Conservation (phyloP, 2,888 invertebrate species). For the Pharmacophagus antenor region DNA sequence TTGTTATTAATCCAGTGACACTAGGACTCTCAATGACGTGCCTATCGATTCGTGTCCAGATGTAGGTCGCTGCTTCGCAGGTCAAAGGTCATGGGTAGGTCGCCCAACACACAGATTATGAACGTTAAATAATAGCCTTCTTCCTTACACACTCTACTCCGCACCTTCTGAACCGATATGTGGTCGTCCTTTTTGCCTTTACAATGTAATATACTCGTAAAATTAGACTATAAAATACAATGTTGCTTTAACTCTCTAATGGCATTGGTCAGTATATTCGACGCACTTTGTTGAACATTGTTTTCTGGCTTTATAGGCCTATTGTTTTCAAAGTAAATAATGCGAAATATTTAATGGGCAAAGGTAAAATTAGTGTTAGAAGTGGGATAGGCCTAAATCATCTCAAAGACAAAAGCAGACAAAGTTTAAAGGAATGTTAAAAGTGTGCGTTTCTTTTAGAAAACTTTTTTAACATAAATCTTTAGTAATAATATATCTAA, state of each 20-base stretch:
- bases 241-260: slow-evolving; percentile 40
- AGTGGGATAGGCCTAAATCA: too few relatives aligned
- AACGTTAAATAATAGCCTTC: slow-evolving; percentile 42
- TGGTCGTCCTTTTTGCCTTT: slow-evolving; percentile 27
- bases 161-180: slow-evolving; percentile 47
- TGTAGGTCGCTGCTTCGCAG: slow-evolving; percentile 80
- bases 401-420: background rate
- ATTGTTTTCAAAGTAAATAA: slow-evolving; percentile 27
- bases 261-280: slow-evolving; percentile 33
- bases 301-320: slow-evolving; percentile 24
- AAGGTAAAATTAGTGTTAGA: background rate
- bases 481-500: background rate
- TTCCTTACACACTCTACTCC: slow-evolving; percentile 31
- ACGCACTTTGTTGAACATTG: slow-evolving; percentile 23
- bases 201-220: slow-evolving; percentile 47
- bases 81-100: slow-evolving; percentile 81
- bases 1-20: slow-evolving; percentile 10
- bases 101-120: slow-evolving; percentile 55
- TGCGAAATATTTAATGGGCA: slow-evolving; percentile 4
- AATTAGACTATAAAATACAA: slow-evolving; percentile 54
- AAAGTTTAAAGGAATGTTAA: background rate
- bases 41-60: slow-evolving; percentile 63
- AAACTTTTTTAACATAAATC: background rate
- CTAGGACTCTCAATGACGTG: slow-evolving; percentile 36
- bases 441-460: too few relatives aligned